phyloP scores from a whole-genome alignment of 1,140 invertebrate species.

The Bombus vancouverensis region DNA sequence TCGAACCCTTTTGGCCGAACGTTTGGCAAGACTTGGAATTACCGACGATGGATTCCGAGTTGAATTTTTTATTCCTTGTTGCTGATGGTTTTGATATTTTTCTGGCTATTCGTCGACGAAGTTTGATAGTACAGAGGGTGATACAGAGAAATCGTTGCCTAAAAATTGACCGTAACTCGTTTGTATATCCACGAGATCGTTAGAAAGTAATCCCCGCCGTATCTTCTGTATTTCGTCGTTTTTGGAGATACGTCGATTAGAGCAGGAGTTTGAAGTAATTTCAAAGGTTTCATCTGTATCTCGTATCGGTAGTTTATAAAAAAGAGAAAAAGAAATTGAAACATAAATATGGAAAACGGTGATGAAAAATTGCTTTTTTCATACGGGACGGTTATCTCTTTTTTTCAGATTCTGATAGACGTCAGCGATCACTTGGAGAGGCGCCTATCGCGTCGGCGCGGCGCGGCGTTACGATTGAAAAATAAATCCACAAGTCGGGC shows the following conservation, averaged over 20 bases:
- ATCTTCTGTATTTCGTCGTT: no score
- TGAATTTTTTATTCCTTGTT: neutral
- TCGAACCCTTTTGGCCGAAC: neutral
- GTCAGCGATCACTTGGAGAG: conserved; percentile 10
- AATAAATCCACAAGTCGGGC: conserved; percentile 17
- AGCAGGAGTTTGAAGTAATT: neutral
- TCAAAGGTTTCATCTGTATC: neutral
- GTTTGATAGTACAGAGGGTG: neutral
- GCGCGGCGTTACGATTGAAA: conserved; percentile 10
- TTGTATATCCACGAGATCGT: neutral
- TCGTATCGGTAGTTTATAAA: neutral
- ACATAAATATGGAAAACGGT: conserved; percentile 8
- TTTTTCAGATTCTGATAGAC: conserved; percentile 12
- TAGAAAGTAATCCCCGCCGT: neutral
- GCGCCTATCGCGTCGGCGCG: neutral
- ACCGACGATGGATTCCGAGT: neutral
- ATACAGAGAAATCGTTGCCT: neutral
- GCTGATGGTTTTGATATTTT: neutral
- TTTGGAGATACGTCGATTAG: neutral
- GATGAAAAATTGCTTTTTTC: conserved; percentile 18
- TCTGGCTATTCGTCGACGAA: neutral
- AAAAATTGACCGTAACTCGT: neutral
- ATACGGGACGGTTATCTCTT: conserved; percentile 12
- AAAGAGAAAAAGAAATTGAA: neutral
- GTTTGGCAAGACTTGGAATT: neutral